A percentile compares a stretch with the other conserved stretches of the same genome.
Conservation (phyloP, 2,888 invertebrate genomes). For the Epistrophella euchroma region DNA sequence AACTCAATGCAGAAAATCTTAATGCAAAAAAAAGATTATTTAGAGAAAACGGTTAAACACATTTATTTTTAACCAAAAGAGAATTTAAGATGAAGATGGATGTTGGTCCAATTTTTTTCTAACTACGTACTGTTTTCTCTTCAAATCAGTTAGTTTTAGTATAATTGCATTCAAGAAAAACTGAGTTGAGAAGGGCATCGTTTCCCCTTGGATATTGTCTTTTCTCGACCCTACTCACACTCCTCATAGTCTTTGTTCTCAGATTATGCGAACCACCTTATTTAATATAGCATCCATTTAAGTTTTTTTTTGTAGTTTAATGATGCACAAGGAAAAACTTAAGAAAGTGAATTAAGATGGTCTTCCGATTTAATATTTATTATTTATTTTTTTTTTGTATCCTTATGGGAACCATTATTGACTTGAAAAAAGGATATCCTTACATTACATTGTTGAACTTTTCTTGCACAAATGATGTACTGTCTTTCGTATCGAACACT, state of each 20-base stretch:
- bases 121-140: too few species aligned
- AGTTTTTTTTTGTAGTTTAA: neutral
- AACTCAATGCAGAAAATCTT: too few species aligned
- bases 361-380: constrained; percentile 28
- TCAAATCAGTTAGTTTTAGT: too few species aligned
- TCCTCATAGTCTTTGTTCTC: neutral
- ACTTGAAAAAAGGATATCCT: constrained; percentile 2
- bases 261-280: neutral
- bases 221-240: neutral
- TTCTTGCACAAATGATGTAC: constrained; percentile 39
- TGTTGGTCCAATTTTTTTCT: too few species aligned
- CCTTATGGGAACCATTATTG: constrained; percentile 28
- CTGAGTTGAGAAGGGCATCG: too few species aligned
- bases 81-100: too few species aligned
- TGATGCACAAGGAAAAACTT: neutral
- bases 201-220: too few species aligned
- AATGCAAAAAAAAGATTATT: too few species aligned
- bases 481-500: neutral
- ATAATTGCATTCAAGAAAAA: too few species aligned
- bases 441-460: constrained; percentile 27
- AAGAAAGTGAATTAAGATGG: constrained; percentile 52
- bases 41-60: too few species aligned
- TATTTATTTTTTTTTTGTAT: constrained; percentile 1
- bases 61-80: too few species aligned
- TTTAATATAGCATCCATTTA: neutral